A percentile compares a stretch with the other conserved stretches of the same genome.
phyloP scores from a whole-genome alignment of 2,888 invertebrate genomes.

The Pseudococcus viburni region DNA sequence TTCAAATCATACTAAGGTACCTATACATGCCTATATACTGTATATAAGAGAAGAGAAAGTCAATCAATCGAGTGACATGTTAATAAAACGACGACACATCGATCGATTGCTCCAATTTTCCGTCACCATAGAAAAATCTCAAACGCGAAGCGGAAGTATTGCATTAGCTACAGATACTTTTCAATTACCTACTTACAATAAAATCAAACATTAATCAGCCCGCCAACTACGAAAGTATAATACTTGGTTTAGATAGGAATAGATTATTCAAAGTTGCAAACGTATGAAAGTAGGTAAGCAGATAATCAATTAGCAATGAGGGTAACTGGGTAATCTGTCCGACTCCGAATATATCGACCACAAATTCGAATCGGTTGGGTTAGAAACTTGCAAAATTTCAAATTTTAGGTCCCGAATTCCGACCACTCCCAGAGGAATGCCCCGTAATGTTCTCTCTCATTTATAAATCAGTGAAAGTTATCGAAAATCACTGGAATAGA shows the following conservation, averaged over 20 bases:
- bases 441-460: no score
- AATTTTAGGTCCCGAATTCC: no score
- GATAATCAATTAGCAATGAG: no score
- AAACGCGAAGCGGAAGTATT: background rate
- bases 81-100: background rate
- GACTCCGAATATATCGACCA: no score
- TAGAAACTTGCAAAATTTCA: no score
- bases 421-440: no score
- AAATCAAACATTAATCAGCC: background rate
- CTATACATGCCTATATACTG: no score
- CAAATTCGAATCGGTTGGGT: no score
- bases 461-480: no score
- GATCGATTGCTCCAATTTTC: slow-evolving; percentile 41
- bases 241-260: background rate
- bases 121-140: background rate
- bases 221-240: background rate
- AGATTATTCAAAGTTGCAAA: background rate
- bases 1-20: slow-evolving; percentile 1
- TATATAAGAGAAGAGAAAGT: slow-evolving; percentile 28
- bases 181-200: background rate
- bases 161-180: no score
- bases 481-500: no score
- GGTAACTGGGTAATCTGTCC: no score
- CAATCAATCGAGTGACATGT: slow-evolving; percentile 40
- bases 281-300: background rate